Base-by-base conservation (phyloP, 2,113 vertebrate genomes). In the Hippocampus mohnikei region DNA sequence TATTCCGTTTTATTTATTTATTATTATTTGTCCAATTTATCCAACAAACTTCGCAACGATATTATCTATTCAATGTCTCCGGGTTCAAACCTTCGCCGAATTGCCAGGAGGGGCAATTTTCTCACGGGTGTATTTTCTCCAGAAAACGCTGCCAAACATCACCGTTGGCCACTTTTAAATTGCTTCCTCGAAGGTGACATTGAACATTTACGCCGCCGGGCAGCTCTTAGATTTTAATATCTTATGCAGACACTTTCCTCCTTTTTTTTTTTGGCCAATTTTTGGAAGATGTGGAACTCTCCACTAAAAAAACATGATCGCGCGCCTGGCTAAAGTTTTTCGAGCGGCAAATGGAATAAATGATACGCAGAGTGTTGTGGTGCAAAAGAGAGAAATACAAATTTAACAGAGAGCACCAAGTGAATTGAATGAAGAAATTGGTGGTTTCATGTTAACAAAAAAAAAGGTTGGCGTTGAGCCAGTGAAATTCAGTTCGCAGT, bases 51-150 rank as follows among this genome's bases (percentile, higher is more conserved):
- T 73, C 56, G 46, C 9, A 13, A 61, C 66, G 58, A 76, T 73
- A 66, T 87, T 72, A 77, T 74, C 74, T 72, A 70, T 78, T 40
- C 70, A 68, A 76, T 72, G 18, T 72, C 66, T 70, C 70, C 67
- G 69, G 66, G 58, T 68, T 73, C 76, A 69, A 82, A 72, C 78
- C 56, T 77, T 67, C 78, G 66, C 44, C 69, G 74, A 63, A 40
- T 63, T 70, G 71, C 71, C n/a, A 44, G 21, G 62, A 66, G 70
- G 59, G 67, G 69, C 74, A 63, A 74, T 69, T 37, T 77, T 75
- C 67, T 77, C 68, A 75, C 71, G 66, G 33, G 79, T 75, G 21
- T 79, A 59, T 66, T 70, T 81, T 68, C 68, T 76, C 58, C 68
- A 53, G n/a, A 37, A 29, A 77, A 71, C 67, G 42, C 60, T 72